These are phyloP conservation scores for Athalia rosae DNA, from an alignment of 2,888 invertebrate species.

Conservation along the genomic window DNA sequence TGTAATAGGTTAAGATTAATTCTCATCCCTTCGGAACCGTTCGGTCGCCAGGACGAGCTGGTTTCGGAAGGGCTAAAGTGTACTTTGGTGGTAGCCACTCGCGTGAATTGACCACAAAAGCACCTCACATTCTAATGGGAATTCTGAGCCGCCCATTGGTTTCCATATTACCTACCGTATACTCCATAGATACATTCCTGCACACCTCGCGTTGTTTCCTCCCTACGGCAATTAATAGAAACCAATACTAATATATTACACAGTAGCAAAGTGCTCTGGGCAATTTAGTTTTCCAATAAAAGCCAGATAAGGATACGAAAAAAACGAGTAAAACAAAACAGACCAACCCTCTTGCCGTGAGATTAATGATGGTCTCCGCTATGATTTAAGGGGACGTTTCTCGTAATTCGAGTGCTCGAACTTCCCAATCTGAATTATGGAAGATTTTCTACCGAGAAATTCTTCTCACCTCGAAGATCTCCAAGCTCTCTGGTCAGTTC, in stretches of 20 bases:
- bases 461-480: too few relatives aligned
- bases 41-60: constrained; percentile 42
- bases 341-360: too few relatives aligned
- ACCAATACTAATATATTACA: constrained; percentile 38
- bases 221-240: constrained; percentile 41
- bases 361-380: too few relatives aligned
- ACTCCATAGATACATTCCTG: constrained; percentile 24
- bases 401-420: too few relatives aligned
- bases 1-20: constrained; percentile 43
- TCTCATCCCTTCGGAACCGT: constrained; percentile 33
- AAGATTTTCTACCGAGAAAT: too few relatives aligned
- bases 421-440: too few relatives aligned
- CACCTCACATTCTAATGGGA: constrained; percentile 39
- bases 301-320: not conserved
- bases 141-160: constrained; percentile 18
- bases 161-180: not conserved
- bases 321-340: too few relatives aligned
- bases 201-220: not conserved
- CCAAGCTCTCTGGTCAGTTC: too few relatives aligned
- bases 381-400: too few relatives aligned
- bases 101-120: constrained; percentile 37
- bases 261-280: constrained; percentile 33
- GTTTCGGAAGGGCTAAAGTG: constrained; percentile 40
- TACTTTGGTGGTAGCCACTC: constrained; percentile 42
- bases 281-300: constrained; percentile 30